Conservation (phyloP, 1,140 invertebrate genomes). For the Neodiprion virginianus region DNA sequence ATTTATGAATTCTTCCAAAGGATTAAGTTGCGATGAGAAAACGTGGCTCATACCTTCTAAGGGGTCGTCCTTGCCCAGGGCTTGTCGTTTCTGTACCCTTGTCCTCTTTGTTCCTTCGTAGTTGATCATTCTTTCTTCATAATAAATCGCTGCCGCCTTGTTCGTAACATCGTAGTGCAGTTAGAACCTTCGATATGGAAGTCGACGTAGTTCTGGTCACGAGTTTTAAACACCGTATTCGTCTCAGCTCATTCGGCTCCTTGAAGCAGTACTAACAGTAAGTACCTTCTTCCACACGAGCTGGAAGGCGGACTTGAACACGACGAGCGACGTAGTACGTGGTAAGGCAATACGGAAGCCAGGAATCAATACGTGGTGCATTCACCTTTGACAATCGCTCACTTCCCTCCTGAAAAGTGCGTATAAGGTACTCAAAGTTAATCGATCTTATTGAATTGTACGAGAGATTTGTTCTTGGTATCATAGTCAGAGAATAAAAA, state of each 20-base stretch:
- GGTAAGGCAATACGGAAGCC: neutral
- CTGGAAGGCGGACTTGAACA: neutral
- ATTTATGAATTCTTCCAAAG: neutral
- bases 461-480: too few species aligned
- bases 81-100: neutral
- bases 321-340: neutral
- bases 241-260: neutral
- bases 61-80: neutral
- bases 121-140: neutral
- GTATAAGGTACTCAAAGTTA: too few species aligned
- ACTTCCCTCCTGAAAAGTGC: neutral
- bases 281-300: neutral
- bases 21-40: neutral
- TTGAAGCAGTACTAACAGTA: neutral
- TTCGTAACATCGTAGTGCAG: neutral
- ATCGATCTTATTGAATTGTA: too few species aligned
- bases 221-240: neutral
- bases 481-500: too few species aligned
- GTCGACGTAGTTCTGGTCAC: too few species aligned
- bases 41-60: neutral
- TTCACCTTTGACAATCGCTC: constrained; percentile 5
- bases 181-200: neutral
- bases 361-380: neutral
- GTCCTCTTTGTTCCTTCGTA: neutral
- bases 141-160: neutral